These are phyloP conservation scores for Meriones psammophilus DNA, from an alignment of 2,797 vertebrate genomes.

Conservation along the genomic window DNA sequence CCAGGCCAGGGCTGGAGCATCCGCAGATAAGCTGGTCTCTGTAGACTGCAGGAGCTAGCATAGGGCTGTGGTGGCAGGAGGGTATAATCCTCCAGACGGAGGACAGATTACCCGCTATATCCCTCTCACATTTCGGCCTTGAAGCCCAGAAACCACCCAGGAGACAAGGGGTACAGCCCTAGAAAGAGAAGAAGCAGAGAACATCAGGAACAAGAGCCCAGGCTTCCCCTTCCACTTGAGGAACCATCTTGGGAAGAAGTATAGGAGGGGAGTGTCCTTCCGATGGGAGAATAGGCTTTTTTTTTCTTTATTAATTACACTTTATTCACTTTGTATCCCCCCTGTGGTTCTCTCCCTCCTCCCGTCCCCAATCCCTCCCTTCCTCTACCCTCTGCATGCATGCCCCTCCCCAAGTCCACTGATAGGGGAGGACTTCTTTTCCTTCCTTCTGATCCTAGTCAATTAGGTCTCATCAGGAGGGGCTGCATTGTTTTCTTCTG, in stretches of 20 bases:
- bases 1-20: neutral
- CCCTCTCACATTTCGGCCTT: constrained; percentile 46
- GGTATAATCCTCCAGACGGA: neutral
- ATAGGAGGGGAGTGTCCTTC: neutral
- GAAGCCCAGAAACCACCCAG: constrained; percentile 26
- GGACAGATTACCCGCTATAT: neutral
- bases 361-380: no score
- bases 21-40: neutral
- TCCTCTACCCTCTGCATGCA: no score
- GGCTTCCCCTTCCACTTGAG: neutral
- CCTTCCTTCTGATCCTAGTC: no score
- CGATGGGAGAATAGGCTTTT: neutral
- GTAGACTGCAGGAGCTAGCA: neutral
- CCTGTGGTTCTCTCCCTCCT: no score
- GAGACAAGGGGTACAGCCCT: neutral
- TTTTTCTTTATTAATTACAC: neutral
- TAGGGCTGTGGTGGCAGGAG: constrained; percentile 41
- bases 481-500: no score
- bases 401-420: no score
- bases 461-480: no score
- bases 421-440: no score
- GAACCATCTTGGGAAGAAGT: neutral
- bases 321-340: no score
- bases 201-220: neutral
- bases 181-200: neutral